phyloP scores from a whole-genome alignment of 2,888 invertebrate species.

The Aleiodes leptofemur region DNA sequence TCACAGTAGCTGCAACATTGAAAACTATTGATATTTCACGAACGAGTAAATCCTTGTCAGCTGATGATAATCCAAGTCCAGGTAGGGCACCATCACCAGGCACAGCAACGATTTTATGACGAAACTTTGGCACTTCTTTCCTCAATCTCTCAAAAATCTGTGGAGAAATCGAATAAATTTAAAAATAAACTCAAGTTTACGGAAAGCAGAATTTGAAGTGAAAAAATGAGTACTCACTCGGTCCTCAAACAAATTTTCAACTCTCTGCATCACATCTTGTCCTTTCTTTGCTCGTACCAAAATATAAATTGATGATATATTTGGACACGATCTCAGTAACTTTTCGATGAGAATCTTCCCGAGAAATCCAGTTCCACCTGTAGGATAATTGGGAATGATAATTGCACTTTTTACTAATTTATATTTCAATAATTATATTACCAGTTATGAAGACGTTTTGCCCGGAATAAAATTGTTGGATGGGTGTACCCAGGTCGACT shows the following conservation, averaged over 20 bases:
- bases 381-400: constrained; percentile 22
- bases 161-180: not conserved
- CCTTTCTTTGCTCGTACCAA: constrained; percentile 79
- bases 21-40: constrained; percentile 83
- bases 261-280: constrained; percentile 80
- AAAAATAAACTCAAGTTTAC: not conserved
- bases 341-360: constrained; percentile 80
- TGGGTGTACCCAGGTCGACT: constrained; percentile 67
- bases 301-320: constrained; percentile 77
- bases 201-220: not conserved
- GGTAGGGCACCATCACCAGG: constrained; percentile 82
- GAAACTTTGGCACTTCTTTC: constrained; percentile 78
- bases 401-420: constrained; percentile 52
- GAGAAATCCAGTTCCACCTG: constrained; percentile 76
- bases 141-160: constrained; percentile 78
- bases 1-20: constrained; percentile 94
- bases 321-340: constrained; percentile 78
- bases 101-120: constrained; percentile 82
- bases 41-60: constrained; percentile 79
- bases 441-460: constrained; percentile 80
- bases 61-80: constrained; percentile 80
- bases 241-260: constrained; percentile 83
- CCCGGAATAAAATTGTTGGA: constrained; percentile 79
- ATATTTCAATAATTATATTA: not conserved
- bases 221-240: constrained; percentile 75